phyloP scores from a whole-genome alignment of 2,113 vertebrate genomes.

The Copsychus sechellarum region DNA sequence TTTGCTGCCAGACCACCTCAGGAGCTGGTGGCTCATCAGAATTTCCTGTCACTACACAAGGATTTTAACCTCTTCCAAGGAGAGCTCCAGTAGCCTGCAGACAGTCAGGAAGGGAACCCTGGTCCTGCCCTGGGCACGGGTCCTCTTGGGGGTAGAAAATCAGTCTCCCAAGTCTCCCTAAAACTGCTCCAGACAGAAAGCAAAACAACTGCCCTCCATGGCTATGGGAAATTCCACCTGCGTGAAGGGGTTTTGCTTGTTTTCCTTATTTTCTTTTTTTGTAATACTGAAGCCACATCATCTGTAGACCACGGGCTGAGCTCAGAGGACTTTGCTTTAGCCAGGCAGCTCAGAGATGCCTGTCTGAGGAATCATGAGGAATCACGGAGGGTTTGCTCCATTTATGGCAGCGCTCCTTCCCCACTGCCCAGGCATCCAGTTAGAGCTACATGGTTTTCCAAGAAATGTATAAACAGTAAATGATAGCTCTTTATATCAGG shows the following conservation, averaged over 20 bases:
- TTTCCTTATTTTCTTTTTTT: not conserved
- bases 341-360: not conserved
- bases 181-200: not conserved
- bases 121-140: not conserved
- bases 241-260: accelerated
- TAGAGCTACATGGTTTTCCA: not conserved
- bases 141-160: not conserved
- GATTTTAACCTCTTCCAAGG: not conserved
- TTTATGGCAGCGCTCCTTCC: not conserved
- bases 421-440: not conserved
- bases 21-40: not conserved
- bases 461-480: not conserved
- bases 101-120: not conserved
- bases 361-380: not conserved
- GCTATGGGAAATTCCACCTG: not conserved
- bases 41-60: not conserved
- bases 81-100: not conserved
- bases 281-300: not conserved
- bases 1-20: not conserved
- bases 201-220: accelerated
- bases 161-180: not conserved
- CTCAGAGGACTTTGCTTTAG: not conserved
- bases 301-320: accelerated
- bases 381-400: not conserved
- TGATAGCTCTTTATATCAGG: slow-evolving; percentile 8